Base-by-base conservation (phyloP, 2,888 invertebrate species). In the Eilema sororculum region DNA sequence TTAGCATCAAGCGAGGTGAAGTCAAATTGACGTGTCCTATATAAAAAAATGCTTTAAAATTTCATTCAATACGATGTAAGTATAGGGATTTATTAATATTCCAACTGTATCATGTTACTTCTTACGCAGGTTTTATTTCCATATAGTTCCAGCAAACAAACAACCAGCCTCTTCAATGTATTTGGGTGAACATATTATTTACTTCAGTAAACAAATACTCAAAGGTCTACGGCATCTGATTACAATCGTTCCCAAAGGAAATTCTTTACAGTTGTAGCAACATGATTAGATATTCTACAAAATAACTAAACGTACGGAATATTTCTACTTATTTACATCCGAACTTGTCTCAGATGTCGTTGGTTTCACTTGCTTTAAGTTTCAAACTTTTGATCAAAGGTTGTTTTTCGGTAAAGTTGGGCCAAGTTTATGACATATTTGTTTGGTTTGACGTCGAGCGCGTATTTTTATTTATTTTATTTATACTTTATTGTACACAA, bases 221-320 rank as follows among this genome's bases (percentile, higher is more conserved):
- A 75, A 65, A 72, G 67, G 69, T 76, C 73, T 73, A 68, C 75
- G 69, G 65, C 68, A 72, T 57, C 71, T 80, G 76, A 82, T 82
- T 80, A 75, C 76, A 68, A 75, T 72, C 64, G 58, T 59, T 66
- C 77, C 74, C 76, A 58, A 60, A 72, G 78, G 78, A 78, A 77
- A 81, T 83, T 76, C 71, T 37, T 69, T 60, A 56, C 61, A 71
- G 67, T 72, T 58, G 37, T 10, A 64, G 68, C 37, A 67, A 74
- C 74, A 75, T 77, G 69, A 76, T 77, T 76, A 77, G 69, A 72
- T 74, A 77, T 73, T 77, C 68, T 65, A 68, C 57, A 67, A 70
- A 73, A 74, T 71, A 76, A 78, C 73, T 78, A 72, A 77, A 74
- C 67, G 56, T 63, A 70, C 30, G 25, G n/a, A n/a, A n/a, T 25